Evolutionary conservation across 2,888 invertebrate genomes (phyloP).

Genomic region (Campoletis raptor): DNA sequence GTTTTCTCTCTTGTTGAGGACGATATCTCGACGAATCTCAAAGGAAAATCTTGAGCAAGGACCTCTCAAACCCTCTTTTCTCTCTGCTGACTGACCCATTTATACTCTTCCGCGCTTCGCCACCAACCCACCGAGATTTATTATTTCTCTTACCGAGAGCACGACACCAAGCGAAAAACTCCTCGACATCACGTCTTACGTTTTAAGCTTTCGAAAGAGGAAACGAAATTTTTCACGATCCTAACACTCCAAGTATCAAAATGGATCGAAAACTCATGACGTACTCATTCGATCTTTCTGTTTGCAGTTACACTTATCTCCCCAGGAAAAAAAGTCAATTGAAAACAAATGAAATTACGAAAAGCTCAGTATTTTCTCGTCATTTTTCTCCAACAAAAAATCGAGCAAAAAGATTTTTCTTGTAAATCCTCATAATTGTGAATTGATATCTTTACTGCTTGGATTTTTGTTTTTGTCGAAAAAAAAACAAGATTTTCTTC

Average conservation of each 20-base stretch:
- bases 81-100: slow-evolving; percentile 68
- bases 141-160: slow-evolving; percentile 50
- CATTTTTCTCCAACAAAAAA: neutral
- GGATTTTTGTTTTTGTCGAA: too few species aligned
- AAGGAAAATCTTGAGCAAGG: slow-evolving; percentile 58
- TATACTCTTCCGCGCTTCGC: slow-evolving; percentile 50
- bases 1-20: slow-evolving; percentile 33
- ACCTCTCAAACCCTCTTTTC: slow-evolving; percentile 43
- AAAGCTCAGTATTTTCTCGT: neutral
- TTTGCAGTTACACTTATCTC: too few species aligned
- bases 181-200: slow-evolving; percentile 27
- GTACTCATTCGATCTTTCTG: neutral
- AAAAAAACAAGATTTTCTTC: too few species aligned
- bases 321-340: neutral
- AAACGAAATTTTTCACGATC: slow-evolving; percentile 31
- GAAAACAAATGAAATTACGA: neutral
- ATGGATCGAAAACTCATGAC: slow-evolving; percentile 51
- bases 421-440: neutral
- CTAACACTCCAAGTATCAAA: neutral
- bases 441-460: neutral
- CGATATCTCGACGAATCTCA: slow-evolving; percentile 57
- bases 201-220: slow-evolving; percentile 38
- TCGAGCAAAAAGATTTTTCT: neutral
- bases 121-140: slow-evolving; percentile 42
- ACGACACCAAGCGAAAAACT: slow-evolving; percentile 23